phyloP scores from a whole-genome alignment of 1,140 invertebrate genomes.

The Bombus waltoni region DNA sequence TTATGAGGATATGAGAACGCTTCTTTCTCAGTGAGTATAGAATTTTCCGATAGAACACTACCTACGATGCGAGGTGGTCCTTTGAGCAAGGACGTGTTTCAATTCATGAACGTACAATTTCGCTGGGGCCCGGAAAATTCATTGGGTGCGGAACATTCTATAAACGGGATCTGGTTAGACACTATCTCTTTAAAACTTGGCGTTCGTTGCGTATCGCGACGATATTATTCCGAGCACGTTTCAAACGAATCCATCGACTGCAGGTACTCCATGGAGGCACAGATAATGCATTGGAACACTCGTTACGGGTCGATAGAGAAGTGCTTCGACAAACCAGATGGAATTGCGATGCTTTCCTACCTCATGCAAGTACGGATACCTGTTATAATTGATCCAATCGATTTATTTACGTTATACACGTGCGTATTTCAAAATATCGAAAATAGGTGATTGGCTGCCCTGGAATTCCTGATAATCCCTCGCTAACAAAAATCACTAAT shows the following conservation, averaged over 20 bases:
- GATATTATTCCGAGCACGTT: not conserved
- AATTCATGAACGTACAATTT: conserved; percentile 91
- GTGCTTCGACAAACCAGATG: conserved; percentile 88
- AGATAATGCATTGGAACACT: conserved; percentile 91
- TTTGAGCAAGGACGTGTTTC: conserved; percentile 85
- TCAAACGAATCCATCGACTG: not conserved
- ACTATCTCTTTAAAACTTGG: not conserved
- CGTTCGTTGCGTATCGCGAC: too few relatives aligned
- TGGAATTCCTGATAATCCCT: conserved; percentile 78
- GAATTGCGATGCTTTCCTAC: conserved; percentile 83
- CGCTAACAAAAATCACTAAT: conserved; percentile 74
- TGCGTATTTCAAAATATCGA: not conserved
- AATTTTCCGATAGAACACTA: conserved; percentile 61
- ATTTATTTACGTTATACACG: not conserved
- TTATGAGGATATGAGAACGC: too few relatives aligned
- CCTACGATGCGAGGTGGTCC: conserved; percentile 85
- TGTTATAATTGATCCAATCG: not conserved
- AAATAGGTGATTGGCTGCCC: conserved; percentile 67
- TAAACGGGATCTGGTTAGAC: conserved; percentile 67
- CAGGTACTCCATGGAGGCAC: conserved; percentile 89
- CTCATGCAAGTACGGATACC: conserved; percentile 64
- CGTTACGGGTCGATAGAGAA: conserved; percentile 88
- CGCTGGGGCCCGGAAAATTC: conserved; percentile 91
- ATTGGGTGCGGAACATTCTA: conserved; percentile 90
- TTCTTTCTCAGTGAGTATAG: not conserved